A percentile compares a stretch with the other conserved stretches of the same genome.
Evolutionary conservation across 2,113 vertebrate genomes (phyloP).

Genomic region (Motacilla alba): DNA sequence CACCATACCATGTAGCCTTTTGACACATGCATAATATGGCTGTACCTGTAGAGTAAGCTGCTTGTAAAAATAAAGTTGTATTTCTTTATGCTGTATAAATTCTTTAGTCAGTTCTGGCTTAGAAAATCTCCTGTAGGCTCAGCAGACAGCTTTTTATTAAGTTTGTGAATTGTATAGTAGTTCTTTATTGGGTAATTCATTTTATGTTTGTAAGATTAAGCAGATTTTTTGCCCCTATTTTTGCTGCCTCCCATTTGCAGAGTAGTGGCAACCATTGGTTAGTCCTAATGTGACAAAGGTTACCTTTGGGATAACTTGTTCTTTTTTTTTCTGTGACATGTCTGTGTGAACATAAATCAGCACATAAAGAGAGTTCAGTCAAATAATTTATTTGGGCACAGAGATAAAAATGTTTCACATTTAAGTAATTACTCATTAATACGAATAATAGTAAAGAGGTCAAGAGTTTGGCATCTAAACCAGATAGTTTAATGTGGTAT

Average conservation of each 20-base stretch:
- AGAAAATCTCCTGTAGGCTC: not conserved
- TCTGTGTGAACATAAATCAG: not conserved
- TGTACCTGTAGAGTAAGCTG: not conserved
- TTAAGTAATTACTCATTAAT: not conserved
- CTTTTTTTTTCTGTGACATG: not conserved
- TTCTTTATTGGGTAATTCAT: not conserved
- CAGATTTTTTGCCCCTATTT: not conserved
- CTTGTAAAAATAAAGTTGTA: not conserved
- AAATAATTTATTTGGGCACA: not conserved
- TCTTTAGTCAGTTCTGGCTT: not conserved
- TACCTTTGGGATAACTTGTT: not conserved
- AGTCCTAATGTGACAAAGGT: not conserved
- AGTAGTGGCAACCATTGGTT: not conserved
- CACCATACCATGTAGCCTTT: fast-evolving
- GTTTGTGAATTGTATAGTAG: not conserved
- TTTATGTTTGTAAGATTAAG: not conserved
- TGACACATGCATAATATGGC: not conserved
- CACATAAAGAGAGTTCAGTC: not conserved
- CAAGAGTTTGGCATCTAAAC: not conserved
- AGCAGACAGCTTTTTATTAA: not conserved
- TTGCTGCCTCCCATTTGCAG: not conserved
- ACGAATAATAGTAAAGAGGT: not conserved
- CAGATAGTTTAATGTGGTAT: not conserved
- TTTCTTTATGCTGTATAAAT: not conserved
- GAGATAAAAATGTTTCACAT: not conserved